These are phyloP conservation scores for Urocolius indicus DNA, from an alignment of 2,113 vertebrate genomes.

Conservation along the genomic window DNA sequence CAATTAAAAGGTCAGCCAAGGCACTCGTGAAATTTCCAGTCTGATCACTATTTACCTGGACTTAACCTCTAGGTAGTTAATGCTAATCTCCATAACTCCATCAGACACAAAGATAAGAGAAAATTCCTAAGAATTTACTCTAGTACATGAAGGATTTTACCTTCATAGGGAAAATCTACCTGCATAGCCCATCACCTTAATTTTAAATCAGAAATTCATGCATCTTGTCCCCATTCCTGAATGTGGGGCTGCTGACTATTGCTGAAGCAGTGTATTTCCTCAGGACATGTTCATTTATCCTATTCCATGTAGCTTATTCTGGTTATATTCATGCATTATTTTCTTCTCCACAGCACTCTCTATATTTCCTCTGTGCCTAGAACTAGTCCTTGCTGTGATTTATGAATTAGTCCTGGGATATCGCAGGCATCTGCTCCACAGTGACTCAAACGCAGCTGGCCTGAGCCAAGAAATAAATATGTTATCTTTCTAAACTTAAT, in stretches of 20 bases:
- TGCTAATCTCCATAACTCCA: background rate
- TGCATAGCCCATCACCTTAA: no score
- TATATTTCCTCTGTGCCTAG: fast-evolving
- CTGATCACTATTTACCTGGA: background rate
- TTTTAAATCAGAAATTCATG: background rate
- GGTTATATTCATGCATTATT: fast-evolving
- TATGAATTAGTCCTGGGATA: background rate
- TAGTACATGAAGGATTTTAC: background rate
- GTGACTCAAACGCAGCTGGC: background rate
- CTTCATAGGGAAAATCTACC: background rate
- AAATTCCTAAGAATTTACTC: background rate
- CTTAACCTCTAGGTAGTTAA: background rate
- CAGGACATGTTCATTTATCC: background rate
- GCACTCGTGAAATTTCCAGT: background rate
- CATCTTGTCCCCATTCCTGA: background rate
- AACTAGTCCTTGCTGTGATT: background rate
- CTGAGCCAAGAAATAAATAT: background rate
- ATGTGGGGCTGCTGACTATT: background rate
- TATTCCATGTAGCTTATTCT: background rate
- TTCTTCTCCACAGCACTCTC: background rate
- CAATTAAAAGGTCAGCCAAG: background rate
- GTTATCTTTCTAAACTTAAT: background rate
- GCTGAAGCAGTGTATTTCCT: background rate
- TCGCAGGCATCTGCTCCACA: fast-evolving
- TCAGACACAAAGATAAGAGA: background rate